These are phyloP conservation scores for Biston betularia DNA, from an alignment of 2,888 invertebrate species.

Conservation along the genomic window DNA sequence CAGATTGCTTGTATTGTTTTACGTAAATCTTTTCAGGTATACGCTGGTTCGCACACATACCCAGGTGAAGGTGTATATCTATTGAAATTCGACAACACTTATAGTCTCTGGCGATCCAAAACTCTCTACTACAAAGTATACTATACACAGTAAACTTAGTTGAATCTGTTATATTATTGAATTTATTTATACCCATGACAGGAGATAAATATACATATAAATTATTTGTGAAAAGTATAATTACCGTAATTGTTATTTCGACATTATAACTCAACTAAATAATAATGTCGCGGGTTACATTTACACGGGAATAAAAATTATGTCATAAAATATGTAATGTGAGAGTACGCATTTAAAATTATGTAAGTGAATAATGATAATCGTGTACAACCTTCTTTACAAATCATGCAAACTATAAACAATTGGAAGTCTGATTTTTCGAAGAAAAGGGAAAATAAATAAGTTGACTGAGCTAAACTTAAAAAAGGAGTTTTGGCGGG, in stretches of 20 bases:
- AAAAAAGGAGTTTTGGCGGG: too few species aligned
- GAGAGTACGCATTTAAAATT: slow-evolving; percentile 4
- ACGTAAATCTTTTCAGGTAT: slow-evolving; percentile 87
- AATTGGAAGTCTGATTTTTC: not conserved
- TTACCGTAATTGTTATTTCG: slow-evolving; percentile 10
- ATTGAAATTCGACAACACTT: slow-evolving; percentile 99
- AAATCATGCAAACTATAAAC: slow-evolving; percentile 11
- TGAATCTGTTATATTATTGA: slow-evolving; percentile 33
- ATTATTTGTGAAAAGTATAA: slow-evolving; percentile 18
- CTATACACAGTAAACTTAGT: slow-evolving; percentile 91
- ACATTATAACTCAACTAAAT: slow-evolving; percentile 1
- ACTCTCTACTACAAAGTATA: slow-evolving; percentile 99
- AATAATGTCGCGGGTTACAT: slow-evolving; percentile 6
- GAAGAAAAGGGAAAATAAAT: not conserved
- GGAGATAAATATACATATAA: slow-evolving; percentile 20
- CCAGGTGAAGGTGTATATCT: slow-evolving; percentile 99
- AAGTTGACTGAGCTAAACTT: not conserved
- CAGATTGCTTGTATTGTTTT: not conserved
- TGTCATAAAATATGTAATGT: slow-evolving; percentile 5
- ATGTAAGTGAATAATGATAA: not conserved
- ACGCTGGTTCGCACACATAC: slow-evolving; percentile 98
- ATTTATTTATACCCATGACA: slow-evolving; percentile 60
- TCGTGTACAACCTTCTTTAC: slow-evolving; percentile 1
- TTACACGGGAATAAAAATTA: slow-evolving; percentile 8
- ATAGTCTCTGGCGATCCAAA: slow-evolving; percentile 99